Evolutionary conservation across 2,888 invertebrate genomes (phyloP).

Genomic region (Noctua comes): DNA sequence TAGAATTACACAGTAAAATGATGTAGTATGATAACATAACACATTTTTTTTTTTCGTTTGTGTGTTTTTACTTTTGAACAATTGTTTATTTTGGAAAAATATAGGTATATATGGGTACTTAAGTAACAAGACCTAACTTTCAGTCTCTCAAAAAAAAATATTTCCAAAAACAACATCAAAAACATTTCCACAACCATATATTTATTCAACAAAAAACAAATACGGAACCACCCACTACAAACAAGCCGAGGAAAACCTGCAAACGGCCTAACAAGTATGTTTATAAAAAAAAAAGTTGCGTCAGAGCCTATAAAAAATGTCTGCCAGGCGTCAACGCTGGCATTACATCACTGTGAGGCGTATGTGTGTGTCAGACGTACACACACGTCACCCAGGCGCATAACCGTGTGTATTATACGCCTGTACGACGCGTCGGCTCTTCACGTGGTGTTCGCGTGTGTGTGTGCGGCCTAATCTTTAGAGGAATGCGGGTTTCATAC

Average conservation of each 20-base stretch:
- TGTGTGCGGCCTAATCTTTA: slow-evolving; percentile 86
- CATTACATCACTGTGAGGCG: slow-evolving; percentile 84
- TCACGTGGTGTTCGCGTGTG: slow-evolving; percentile 65
- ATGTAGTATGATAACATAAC: neutral
- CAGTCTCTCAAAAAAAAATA: neutral
- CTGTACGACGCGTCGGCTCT: slow-evolving; percentile 60
- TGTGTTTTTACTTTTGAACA: no score
- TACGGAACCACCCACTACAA: slow-evolving; percentile 60
- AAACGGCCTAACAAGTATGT: slow-evolving; percentile 80
- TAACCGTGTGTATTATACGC: slow-evolving; percentile 31
- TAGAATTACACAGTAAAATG: neutral
- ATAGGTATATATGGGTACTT: neutral
- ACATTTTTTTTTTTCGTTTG: no score
- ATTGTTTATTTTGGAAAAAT: neutral
- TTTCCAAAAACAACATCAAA: neutral
- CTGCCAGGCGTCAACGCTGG: slow-evolving; percentile 87
- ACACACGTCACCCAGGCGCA: slow-evolving; percentile 61
- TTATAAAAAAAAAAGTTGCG: slow-evolving; percentile 88
- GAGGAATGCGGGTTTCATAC: slow-evolving; percentile 89
- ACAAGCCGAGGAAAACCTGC: slow-evolving; percentile 64
- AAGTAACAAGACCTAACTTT: neutral
- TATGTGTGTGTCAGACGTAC: slow-evolving; percentile 71
- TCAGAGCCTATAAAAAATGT: slow-evolving; percentile 90
- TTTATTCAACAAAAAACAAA: slow-evolving; percentile 30
- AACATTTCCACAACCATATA: neutral